phyloP scores from a whole-genome alignment of 2,113 vertebrate species.

The Equus quagga region DNA sequence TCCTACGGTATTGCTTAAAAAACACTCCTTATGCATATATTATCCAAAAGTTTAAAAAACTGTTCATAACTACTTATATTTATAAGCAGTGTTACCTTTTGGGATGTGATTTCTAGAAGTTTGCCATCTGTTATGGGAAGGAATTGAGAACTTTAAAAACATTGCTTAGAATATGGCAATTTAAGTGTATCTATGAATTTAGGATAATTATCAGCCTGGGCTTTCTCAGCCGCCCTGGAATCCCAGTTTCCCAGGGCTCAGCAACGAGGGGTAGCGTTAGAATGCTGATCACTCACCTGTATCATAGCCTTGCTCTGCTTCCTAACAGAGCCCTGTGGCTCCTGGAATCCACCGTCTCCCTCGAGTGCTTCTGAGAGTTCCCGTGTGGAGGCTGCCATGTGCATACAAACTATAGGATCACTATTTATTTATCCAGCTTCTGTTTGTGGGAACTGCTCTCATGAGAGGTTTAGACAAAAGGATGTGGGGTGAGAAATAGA shows the following conservation, averaged over 20 bases:
- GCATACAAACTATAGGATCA: rapidly evolving
- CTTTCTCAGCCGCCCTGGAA: not conserved
- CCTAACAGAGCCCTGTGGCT: rapidly evolving
- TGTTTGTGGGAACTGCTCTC: not conserved
- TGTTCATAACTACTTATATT: constrained; percentile 8
- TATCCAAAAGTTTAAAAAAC: not conserved
- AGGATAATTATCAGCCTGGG: not conserved
- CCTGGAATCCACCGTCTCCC: not conserved
- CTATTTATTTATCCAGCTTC: not conserved
- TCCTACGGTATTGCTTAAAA: not conserved
- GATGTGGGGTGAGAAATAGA: not conserved
- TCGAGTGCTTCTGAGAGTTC: not conserved
- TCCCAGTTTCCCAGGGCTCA: not conserved
- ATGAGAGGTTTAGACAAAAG: not conserved
- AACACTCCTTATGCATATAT: not conserved
- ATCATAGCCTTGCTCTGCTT: rapidly evolving
- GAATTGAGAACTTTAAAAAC: constrained; percentile 34
- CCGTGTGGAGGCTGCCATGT: rapidly evolving
- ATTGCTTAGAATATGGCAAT: not conserved
- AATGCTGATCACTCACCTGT: rapidly evolving
- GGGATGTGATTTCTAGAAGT: constrained; percentile 61
- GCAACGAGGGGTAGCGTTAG: rapidly evolving
- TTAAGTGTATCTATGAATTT: not conserved
- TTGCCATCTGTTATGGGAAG: constrained; percentile 54
- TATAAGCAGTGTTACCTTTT: constrained; percentile 57